Percentiles rank a stretch among this genome's conserved stretches.
These are phyloP conservation scores for Palloptera scutellata DNA, from an alignment of 2,888 invertebrate genomes.

Conservation along the genomic window DNA sequence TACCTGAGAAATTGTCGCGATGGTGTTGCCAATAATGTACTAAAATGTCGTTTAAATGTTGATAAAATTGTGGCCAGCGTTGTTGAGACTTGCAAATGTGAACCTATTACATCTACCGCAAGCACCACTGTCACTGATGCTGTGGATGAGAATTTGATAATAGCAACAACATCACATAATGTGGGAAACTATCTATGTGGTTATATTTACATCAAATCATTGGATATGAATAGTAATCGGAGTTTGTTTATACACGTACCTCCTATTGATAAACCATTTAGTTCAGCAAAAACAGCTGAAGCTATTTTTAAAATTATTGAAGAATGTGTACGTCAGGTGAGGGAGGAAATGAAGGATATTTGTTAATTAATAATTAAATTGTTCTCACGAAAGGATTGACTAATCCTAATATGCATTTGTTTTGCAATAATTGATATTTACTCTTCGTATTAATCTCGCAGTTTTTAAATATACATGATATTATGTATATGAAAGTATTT, in stretches of 20 bases:
- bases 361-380: too few species aligned
- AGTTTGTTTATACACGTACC: constrained; percentile 84
- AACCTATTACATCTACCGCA: constrained; percentile 27
- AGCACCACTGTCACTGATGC: constrained; percentile 14
- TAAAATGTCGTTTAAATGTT: constrained; percentile 56
- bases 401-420: too few species aligned
- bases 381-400: too few species aligned
- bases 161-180: constrained; percentile 51
- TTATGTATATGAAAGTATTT: too few species aligned
- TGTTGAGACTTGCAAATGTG: constrained; percentile 47
- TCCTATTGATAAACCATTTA: constrained; percentile 70
- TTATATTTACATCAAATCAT: constrained; percentile 77
- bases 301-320: constrained; percentile 62
- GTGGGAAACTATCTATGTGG: constrained; percentile 76
- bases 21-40: constrained; percentile 43
- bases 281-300: constrained; percentile 68
- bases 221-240: constrained; percentile 68
- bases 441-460: too few species aligned
- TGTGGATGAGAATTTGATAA: constrained; percentile 15
- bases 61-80: constrained; percentile 64
- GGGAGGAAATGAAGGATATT: neutral
- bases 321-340: constrained; percentile 55
- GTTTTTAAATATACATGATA: too few species aligned
- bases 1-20: constrained; percentile 44
- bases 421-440: too few species aligned